Percentiles rank a stretch among this genome's conserved stretches.
phyloP scores from a whole-genome alignment of 1,140 invertebrate genomes.

The Bursaphelenchus mucronatus region DNA sequence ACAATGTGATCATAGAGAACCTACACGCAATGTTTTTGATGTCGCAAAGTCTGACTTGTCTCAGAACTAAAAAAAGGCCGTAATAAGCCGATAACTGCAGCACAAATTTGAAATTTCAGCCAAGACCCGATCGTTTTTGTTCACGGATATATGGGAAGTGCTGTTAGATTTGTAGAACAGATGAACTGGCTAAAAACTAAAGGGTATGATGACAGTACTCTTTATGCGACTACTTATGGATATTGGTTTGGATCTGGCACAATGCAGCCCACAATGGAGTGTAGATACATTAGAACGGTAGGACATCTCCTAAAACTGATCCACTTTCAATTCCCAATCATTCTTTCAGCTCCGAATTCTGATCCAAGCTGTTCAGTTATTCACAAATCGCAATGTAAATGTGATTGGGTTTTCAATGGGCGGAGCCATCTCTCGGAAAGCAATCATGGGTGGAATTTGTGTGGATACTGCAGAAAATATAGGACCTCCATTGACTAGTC shows the following conservation, averaged over 20 bases:
- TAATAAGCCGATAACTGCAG: no score
- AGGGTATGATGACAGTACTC: no score
- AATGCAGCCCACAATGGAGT: background rate
- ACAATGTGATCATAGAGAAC: no score
- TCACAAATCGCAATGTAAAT: constrained; percentile 6
- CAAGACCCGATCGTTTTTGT: no score
- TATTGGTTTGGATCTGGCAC: constrained; percentile 2
- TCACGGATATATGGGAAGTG: no score
- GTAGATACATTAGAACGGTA: constrained; percentile 4
- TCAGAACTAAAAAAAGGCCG: no score
- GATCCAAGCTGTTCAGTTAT: constrained; percentile 22
- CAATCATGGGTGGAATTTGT: constrained; percentile 19
- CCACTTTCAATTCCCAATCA: background rate
- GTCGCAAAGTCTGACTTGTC: no score
- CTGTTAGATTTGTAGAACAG: no score
- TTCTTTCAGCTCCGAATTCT: constrained; percentile 21
- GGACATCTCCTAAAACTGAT: constrained; percentile 11
- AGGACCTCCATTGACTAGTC: background rate
- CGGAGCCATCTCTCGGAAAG: constrained; percentile 26
- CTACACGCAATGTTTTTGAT: no score
- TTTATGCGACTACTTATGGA: constrained; percentile 15
- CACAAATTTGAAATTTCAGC: no score
- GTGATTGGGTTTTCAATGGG: constrained; percentile 29
- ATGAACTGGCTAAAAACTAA: no score
- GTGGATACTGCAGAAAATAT: constrained; percentile 18